A percentile compares a stretch with the other conserved stretches of the same genome.
Conservation (phyloP, 2,113 vertebrate genomes). For the Cyanoderma ruficeps region DNA sequence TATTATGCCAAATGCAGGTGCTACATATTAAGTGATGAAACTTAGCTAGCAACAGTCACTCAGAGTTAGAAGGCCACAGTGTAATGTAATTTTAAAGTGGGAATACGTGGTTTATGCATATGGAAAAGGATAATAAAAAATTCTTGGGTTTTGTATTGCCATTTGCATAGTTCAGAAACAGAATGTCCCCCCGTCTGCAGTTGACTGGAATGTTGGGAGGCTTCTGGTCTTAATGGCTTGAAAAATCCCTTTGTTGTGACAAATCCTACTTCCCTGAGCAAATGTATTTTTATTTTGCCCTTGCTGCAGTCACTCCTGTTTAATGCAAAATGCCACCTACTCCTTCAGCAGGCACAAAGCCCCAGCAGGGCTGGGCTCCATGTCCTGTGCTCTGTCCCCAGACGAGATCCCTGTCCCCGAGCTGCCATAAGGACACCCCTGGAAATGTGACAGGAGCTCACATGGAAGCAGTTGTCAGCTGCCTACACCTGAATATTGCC, state of each 20-base stretch:
- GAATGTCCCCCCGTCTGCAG: neutral
- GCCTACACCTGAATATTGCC: neutral
- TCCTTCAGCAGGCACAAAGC: neutral
- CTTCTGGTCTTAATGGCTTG: constrained; percentile 28
- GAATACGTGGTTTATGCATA: constrained; percentile 43
- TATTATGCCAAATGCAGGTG: constrained; percentile 48
- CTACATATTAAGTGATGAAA: constrained; percentile 27
- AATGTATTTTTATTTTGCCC: constrained; percentile 22
- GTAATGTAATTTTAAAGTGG: constrained; percentile 23
- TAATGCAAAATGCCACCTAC: neutral
- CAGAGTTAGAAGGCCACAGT: constrained; percentile 33
- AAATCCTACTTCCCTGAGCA: constrained; percentile 16
- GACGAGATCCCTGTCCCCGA: accelerated
- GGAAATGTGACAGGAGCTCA: neutral
- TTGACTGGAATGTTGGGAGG: constrained; percentile 24
- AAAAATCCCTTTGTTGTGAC: constrained; percentile 31
- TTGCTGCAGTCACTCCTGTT: neutral
- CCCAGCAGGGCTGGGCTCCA: neutral
- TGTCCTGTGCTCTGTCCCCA: neutral
- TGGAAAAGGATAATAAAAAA: constrained; percentile 49
- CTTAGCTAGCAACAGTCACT: constrained; percentile 33
- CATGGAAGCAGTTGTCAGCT: neutral
- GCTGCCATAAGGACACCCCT: accelerated
- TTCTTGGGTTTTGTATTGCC: constrained; percentile 1
- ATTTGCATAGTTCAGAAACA: constrained; percentile 58